Evolutionary conservation across 1,140 invertebrate species (phyloP), one percentile per base, ranked within the genome.

Genomic region (Bacillus rossius): DNA sequence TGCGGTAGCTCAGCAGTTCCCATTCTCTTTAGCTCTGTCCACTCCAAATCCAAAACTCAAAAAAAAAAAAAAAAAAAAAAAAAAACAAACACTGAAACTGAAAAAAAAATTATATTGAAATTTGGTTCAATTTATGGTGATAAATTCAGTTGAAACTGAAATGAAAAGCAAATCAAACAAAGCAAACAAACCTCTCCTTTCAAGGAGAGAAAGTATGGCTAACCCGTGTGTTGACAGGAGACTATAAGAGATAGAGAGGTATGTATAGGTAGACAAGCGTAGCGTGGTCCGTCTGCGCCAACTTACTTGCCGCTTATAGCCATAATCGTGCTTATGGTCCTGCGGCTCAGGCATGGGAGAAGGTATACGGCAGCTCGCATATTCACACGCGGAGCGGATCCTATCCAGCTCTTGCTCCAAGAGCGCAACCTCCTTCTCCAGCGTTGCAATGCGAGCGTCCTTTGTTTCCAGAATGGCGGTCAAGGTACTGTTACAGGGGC

Each of bases 271-370:
- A 19, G 43, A 23, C 13, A 45, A 19, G 17, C 43, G 43, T 19
- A 19, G 43, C 22, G 43, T 23, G 17, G 43, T 45, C 22, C 42
- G 22, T 53, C 58, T 45, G 29, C 55, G 20, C 45, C 25, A 42
- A 87, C 85, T 88, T 88, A 88, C 85, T 88, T 88, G 84, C 73
- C 84, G 83, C 80, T 84, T 86, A 77, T 84, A 83, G 79, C 79
- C 80, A 69, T 71, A 56, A 65, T 82, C 81, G 76, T 79, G 76
- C 73, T 82, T 82, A 77, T 52, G 49, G 51, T 23, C 37, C 61
- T 41, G 61, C 52, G 34, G 56, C 55, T 57, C 38, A 8, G 73
- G 69, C 13, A 75, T 65, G 13, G 70, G 68, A 13, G 70, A 73
- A 16, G 72, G 68, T 47, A 69, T 75, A 73, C 34, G 73, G 64